These are phyloP conservation scores for Chymomyza amoena DNA, from an alignment of 2,888 invertebrate genomes.

Conservation along the genomic window DNA sequence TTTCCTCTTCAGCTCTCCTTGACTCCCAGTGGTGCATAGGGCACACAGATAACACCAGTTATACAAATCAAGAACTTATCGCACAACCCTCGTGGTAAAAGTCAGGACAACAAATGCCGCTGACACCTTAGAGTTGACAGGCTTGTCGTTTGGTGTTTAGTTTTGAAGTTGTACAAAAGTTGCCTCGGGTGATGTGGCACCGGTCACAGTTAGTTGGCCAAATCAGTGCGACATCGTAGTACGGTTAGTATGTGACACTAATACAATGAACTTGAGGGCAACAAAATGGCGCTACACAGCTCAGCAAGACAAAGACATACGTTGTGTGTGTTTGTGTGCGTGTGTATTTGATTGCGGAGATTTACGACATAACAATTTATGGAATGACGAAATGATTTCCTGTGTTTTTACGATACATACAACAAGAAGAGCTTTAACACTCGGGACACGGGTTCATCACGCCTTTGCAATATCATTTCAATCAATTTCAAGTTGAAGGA, in stretches of 20 bases:
- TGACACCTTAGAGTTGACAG: neutral
- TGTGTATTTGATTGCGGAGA: constrained; percentile 64
- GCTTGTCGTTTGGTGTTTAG: neutral
- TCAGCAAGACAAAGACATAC: constrained; percentile 30
- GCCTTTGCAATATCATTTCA: constrained; percentile 72
- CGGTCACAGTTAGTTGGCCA: constrained; percentile 56
- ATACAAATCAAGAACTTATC: too few species aligned
- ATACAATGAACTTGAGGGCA: constrained; percentile 48
- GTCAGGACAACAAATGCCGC: neutral
- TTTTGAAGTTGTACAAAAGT: neutral
- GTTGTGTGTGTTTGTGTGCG: constrained; percentile 1
- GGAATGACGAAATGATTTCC: constrained; percentile 75
- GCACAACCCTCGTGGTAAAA: too few species aligned
- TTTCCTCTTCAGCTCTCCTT: too few species aligned
- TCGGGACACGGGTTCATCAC: constrained; percentile 38
- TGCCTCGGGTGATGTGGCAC: neutral
- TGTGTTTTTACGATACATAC: constrained; percentile 61
- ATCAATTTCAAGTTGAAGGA: constrained; percentile 68
- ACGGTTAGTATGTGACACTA: constrained; percentile 21
- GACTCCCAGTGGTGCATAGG: too few species aligned
- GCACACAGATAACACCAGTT: too few species aligned
- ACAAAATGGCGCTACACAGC: constrained; percentile 26
- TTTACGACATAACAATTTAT: constrained; percentile 75
- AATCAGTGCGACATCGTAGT: constrained; percentile 45
- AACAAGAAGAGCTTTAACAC: constrained; percentile 1